Conservation (phyloP, 2,888 invertebrate species). For the Orgyia antiqua region DNA sequence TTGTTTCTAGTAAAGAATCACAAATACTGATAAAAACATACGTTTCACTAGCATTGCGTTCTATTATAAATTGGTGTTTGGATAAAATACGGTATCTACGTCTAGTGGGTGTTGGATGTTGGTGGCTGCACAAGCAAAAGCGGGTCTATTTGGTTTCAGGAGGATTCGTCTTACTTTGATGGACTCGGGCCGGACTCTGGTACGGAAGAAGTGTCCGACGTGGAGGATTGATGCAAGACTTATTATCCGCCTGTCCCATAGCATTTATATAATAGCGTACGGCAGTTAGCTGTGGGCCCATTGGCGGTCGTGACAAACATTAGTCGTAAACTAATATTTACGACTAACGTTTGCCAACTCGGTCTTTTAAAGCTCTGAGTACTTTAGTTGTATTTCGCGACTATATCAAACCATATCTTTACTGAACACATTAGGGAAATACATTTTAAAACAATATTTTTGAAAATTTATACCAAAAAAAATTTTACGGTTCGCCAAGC, state of each 20-base stretch:
- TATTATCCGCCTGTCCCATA: constrained; percentile 35
- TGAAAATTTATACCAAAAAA: constrained; percentile 42
- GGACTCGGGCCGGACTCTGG: constrained; percentile 59
- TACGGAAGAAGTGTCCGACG: constrained; percentile 70
- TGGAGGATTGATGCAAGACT: constrained; percentile 62
- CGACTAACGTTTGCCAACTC: too few relatives aligned
- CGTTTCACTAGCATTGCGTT: too few relatives aligned
- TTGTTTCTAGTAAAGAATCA: too few relatives aligned
- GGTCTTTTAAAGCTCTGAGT: constrained; percentile 20
- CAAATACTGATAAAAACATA: too few relatives aligned
- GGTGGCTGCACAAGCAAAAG: constrained; percentile 44
- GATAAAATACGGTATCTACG: constrained; percentile 48
- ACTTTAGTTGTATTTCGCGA: constrained; percentile 13
- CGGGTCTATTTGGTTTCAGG: constrained; percentile 71
- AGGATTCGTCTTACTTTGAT: constrained; percentile 73
- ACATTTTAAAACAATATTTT: constrained; percentile 8
- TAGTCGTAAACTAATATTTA: constrained; percentile 16
- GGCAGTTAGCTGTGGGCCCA: constrained; percentile 26
- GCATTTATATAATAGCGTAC: constrained; percentile 36
- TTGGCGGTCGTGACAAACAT: constrained; percentile 17
- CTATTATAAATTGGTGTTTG: constrained; percentile 14
- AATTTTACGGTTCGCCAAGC: constrained; percentile 32
- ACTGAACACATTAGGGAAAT: too few relatives aligned
- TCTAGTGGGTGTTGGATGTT: constrained; percentile 37
- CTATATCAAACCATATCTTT: constrained; percentile 37